Conservation (phyloP, 2,113 vertebrate species). For the Scatophagus argus region DNA sequence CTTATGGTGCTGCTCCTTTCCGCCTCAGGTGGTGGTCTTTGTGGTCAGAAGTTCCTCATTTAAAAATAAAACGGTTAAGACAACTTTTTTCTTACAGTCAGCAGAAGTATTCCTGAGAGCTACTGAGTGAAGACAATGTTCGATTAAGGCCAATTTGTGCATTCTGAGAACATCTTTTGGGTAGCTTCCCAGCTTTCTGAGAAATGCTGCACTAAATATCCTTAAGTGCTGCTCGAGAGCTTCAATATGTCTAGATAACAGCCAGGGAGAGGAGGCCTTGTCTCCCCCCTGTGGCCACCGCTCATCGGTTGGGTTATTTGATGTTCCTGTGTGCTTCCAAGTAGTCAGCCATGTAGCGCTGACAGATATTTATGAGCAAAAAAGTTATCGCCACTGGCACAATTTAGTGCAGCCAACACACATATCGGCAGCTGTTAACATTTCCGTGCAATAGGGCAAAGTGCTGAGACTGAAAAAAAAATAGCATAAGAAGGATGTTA, state of each 20-base stretch:
- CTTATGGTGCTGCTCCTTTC: background rate
- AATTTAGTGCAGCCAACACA: constrained; percentile 42
- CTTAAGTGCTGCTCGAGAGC: constrained; percentile 60
- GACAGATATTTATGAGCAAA: constrained; percentile 55
- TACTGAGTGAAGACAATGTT: constrained; percentile 59
- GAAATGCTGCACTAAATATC: constrained; percentile 64
- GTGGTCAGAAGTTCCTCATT: background rate
- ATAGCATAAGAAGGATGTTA: constrained; percentile 38
- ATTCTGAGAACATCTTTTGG: constrained; percentile 63
- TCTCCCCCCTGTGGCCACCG: constrained; percentile 32
- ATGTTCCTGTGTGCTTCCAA: constrained; percentile 35
- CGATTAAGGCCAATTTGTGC: constrained; percentile 62
- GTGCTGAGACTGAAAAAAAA: constrained; percentile 41
- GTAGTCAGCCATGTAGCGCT: constrained; percentile 31
- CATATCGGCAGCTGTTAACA: constrained; percentile 31
- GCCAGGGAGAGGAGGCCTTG: constrained; percentile 20
- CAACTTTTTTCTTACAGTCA: constrained; percentile 40
- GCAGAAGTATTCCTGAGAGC: constrained; percentile 51
- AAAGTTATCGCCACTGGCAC: constrained; percentile 35
- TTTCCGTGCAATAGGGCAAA: constrained; percentile 24
- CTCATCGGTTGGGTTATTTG: constrained; percentile 25
- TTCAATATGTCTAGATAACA: constrained; percentile 64
- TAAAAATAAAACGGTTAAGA: constrained; percentile 21
- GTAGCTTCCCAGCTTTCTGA: constrained; percentile 60
- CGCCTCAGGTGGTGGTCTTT: background rate